Percentiles rank a stretch among this genome's conserved stretches.
These are phyloP conservation scores for Drosophila kuntzei DNA, from an alignment of 2,888 invertebrate genomes.

Conservation along the genomic window DNA sequence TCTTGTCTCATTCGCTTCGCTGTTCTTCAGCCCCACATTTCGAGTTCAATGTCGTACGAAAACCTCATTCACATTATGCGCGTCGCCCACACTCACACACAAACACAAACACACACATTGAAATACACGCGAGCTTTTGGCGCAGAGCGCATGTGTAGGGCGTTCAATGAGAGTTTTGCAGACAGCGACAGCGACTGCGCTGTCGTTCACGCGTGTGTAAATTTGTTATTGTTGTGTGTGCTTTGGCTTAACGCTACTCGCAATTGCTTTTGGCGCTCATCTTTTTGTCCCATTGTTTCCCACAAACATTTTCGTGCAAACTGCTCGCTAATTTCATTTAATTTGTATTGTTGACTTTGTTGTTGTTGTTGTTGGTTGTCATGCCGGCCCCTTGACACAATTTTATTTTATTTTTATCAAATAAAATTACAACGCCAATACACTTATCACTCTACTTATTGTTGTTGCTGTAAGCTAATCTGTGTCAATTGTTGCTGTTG, in stretches of 20 bases:
- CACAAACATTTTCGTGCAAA: conserved; percentile 70
- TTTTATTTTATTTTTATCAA: conserved; percentile 69
- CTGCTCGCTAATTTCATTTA: conserved; percentile 76
- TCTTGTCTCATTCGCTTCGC: conserved; percentile 45
- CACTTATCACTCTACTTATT: conserved; percentile 40
- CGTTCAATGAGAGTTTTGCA: conserved; percentile 48
- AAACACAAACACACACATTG: conserved; percentile 17
- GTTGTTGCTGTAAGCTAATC: conserved; percentile 42
- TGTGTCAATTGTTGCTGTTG: conserved; percentile 63
- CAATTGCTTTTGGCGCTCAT: conserved; percentile 38
- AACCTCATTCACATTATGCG: conserved; percentile 78
- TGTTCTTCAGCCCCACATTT: conserved; percentile 69
- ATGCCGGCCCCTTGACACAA: conserved; percentile 81
- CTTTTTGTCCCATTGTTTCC: conserved; percentile 51
- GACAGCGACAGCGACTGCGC: conserved; percentile 23
- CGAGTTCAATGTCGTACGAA: conserved; percentile 83
- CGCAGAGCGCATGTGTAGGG: conserved; percentile 68
- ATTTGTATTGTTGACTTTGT: conserved; percentile 53
- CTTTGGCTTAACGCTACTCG: conserved; percentile 34
- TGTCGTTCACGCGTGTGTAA: conserved; percentile 52
- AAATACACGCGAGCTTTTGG: conserved; percentile 15
- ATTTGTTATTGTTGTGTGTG: conserved; percentile 29
- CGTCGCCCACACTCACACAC: conserved; percentile 54
- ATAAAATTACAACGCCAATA: conserved; percentile 63
- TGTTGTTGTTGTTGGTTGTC: conserved; percentile 47